phyloP scores from a whole-genome alignment of 2,797 vertebrate species.

The Rousettus madagascariensis region DNA sequence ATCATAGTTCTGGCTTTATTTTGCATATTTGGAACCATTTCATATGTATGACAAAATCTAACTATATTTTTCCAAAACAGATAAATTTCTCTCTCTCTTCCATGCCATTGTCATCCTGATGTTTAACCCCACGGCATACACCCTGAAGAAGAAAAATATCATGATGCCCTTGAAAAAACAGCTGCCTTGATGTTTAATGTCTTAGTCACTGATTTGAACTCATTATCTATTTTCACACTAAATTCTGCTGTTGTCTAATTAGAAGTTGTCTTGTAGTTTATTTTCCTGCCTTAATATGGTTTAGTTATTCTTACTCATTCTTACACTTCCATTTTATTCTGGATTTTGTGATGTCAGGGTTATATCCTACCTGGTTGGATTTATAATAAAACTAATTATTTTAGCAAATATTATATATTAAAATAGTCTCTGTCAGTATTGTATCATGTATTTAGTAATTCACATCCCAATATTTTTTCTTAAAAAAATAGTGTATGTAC shows the following conservation, averaged over 20 bases:
- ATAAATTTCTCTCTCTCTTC: constrained; percentile 57
- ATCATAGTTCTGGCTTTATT: constrained; percentile 6
- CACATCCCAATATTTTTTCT: not conserved
- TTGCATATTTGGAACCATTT: not conserved
- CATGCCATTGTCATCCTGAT: not conserved
- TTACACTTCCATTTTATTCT: not conserved
- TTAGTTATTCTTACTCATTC: not conserved
- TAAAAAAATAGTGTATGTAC: not conserved
- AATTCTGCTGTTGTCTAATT: not conserved
- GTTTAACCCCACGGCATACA: constrained; percentile 55
- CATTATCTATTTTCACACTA: not conserved
- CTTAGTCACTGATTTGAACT: not conserved
- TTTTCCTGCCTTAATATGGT: not conserved
- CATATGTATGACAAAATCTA: constrained; percentile 23
- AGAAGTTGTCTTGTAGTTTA: not conserved
- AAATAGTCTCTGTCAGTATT: not conserved
- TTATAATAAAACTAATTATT: not conserved
- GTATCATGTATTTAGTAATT: not conserved
- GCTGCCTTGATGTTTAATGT: not conserved
- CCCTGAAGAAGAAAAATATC: constrained; percentile 48
- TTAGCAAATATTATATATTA: not conserved
- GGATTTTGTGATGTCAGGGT: not conserved
- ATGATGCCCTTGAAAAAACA: constrained; percentile 1
- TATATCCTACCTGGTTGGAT: no score
- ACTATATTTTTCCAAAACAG: not conserved